A percentile compares a stretch with the other conserved stretches of the same genome.
phyloP scores from a whole-genome alignment of 92 coral and sea anemone species.

The Heteractis magnifica region DNA sequence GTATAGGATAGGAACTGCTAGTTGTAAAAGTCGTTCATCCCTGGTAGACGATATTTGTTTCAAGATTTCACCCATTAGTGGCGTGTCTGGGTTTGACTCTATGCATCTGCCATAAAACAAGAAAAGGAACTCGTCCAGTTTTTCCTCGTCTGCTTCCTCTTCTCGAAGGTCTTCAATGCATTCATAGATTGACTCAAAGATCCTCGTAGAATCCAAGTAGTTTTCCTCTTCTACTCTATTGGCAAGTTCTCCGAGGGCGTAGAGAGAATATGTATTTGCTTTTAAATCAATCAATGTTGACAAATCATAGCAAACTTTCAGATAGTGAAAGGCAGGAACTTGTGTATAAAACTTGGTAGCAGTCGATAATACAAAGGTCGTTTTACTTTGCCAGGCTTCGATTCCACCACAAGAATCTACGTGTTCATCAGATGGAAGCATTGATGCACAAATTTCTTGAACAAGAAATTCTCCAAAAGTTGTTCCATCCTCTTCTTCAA shows the following conservation, averaged over 20 bases:
- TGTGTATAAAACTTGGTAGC: constrained; percentile 55
- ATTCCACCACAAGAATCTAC: constrained; percentile 50
- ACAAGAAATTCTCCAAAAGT: constrained; percentile 49
- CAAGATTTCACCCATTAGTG: constrained; percentile 61
- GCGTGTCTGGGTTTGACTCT: constrained; percentile 83
- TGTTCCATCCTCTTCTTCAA: not conserved
- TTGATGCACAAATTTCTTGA: constrained; percentile 55
- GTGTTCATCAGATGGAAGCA: constrained; percentile 64
- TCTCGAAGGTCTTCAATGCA: constrained; percentile 40
- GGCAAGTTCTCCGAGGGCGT: constrained; percentile 66
- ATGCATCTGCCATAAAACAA: constrained; percentile 82
- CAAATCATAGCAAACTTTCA: constrained; percentile 86
- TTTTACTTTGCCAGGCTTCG: constrained; percentile 57
- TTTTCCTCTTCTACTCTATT: constrained; percentile 34
- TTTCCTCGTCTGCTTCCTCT: constrained; percentile 33
- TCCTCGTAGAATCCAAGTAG: constrained; percentile 61
- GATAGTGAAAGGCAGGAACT: constrained; percentile 64
- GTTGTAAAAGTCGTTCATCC: constrained; percentile 44
- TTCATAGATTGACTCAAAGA: constrained; percentile 54
- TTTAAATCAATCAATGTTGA: constrained; percentile 62
- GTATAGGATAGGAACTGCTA: constrained; percentile 74
- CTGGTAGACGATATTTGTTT: constrained; percentile 59
- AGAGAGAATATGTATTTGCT: constrained; percentile 49
- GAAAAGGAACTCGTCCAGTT: constrained; percentile 65
- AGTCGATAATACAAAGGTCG: constrained; percentile 61